Evolutionary conservation across 2,888 invertebrate genomes (phyloP).

Genomic region (Agapostemon virescens): DNA sequence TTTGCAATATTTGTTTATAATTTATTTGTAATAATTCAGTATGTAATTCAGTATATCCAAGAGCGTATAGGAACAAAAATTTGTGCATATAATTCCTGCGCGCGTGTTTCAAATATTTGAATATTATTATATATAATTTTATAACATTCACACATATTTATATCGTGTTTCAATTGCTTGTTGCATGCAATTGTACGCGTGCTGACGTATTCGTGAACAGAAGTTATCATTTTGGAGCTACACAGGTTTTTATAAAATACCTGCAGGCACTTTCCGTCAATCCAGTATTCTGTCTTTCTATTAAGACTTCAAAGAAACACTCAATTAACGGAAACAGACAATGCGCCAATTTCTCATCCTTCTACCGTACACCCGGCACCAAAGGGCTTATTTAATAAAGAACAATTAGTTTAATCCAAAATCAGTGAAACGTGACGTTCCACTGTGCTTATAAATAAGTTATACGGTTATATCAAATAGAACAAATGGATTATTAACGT

Average conservation of each 20-base stretch:
- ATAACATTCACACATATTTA: background rate
- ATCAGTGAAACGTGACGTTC: conserved; percentile 1
- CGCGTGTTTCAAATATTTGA: too few relatives aligned
- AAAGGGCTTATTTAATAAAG: conserved; percentile 4
- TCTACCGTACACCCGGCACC: background rate
- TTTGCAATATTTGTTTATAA: too few relatives aligned
- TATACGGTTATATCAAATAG: background rate
- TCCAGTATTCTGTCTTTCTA: background rate
- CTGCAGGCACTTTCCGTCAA: background rate
- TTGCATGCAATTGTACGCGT: background rate
- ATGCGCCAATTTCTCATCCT: background rate
- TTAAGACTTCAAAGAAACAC: conserved; percentile 4
- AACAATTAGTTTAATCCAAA: background rate
- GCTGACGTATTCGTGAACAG: background rate
- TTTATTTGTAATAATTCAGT: too few relatives aligned
- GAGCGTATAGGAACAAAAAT: too few relatives aligned
- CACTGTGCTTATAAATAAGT: background rate
- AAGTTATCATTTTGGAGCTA: background rate
- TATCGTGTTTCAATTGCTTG: background rate
- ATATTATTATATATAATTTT: background rate
- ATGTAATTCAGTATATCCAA: too few relatives aligned
- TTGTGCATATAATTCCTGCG: too few relatives aligned
- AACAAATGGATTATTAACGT: background rate
- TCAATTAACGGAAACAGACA: background rate
- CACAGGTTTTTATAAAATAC: conserved; percentile 1